Conservation (phyloP, 2,797 vertebrate species). For the Gallinago solitaria region DNA sequence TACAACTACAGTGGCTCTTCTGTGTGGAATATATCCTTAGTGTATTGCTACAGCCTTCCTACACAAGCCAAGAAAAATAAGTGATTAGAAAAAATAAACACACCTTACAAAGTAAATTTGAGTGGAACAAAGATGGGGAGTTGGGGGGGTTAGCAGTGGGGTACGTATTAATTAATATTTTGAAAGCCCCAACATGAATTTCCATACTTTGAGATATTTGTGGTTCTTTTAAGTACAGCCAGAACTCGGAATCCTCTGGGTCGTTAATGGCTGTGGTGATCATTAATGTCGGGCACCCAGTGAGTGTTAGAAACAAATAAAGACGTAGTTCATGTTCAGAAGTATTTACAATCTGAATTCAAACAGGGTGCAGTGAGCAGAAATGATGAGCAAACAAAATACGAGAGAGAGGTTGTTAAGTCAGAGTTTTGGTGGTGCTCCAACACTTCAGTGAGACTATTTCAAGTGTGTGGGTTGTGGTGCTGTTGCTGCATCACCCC, state of each 20-base stretch:
- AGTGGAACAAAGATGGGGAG: neutral
- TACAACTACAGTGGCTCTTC: neutral
- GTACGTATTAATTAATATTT: slow-evolving; percentile 31
- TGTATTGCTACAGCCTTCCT: neutral
- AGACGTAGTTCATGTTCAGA: neutral
- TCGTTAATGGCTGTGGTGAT: slow-evolving; percentile 2
- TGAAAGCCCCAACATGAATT: neutral
- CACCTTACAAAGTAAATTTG: neutral
- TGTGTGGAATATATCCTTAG: neutral
- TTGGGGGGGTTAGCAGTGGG: neutral
- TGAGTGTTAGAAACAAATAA: neutral
- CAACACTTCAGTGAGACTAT: neutral
- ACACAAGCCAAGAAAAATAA: neutral
- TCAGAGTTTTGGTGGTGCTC: neutral
- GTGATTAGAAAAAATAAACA: neutral
- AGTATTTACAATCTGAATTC: neutral
- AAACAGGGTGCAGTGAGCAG: neutral
- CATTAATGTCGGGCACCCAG: slow-evolving; percentile 4
- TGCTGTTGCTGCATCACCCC: neutral
- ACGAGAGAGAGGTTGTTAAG: neutral
- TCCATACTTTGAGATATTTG: neutral
- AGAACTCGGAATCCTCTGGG: neutral
- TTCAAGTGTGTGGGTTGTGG: neutral
- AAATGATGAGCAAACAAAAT: neutral
- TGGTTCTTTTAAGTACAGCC: slow-evolving; percentile 23